phyloP scores from a whole-genome alignment of 2,888 invertebrate genomes.

The Protophormia terraenovae region DNA sequence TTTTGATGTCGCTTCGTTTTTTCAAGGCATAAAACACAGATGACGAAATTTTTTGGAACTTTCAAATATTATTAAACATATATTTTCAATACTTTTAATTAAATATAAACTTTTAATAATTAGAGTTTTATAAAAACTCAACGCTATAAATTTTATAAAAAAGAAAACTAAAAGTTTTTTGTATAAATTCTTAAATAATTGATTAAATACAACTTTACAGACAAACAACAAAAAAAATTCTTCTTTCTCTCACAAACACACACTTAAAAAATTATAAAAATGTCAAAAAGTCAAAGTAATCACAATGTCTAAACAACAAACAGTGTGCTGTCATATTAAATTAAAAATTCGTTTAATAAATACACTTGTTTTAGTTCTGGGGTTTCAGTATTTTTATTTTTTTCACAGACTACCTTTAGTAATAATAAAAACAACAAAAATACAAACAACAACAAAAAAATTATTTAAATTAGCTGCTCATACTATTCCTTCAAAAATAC shows the following conservation, averaged over 20 bases:
- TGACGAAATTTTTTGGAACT: too few species aligned
- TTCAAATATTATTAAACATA: too few species aligned
- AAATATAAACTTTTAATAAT: too few species aligned
- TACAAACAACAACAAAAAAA: constrained; percentile 41
- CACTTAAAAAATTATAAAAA: constrained; percentile 19
- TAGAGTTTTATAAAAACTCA: too few species aligned
- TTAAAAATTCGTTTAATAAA: constrained; percentile 66
- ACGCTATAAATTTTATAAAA: background rate
- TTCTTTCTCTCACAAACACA: background rate
- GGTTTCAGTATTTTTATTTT: constrained; percentile 17
- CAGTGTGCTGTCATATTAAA: constrained; percentile 61
- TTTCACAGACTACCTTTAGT: constrained; percentile 44
- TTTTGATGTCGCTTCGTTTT: too few species aligned
- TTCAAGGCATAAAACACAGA: too few species aligned
- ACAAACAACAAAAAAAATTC: background rate
- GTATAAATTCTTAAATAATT: constrained; percentile 2
- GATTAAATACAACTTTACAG: constrained; percentile 11
- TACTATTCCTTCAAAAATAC: constrained; percentile 16
- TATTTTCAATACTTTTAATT: too few species aligned
- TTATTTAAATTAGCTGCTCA: constrained; percentile 65
- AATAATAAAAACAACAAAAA: background rate
- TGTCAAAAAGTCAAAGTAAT: constrained; percentile 57
- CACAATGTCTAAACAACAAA: constrained; percentile 42
- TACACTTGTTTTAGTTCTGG: constrained; percentile 30
- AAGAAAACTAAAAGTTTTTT: background rate